Conservation (phyloP, 1,140 invertebrate species). For the Cyclargus thomasi region DNA sequence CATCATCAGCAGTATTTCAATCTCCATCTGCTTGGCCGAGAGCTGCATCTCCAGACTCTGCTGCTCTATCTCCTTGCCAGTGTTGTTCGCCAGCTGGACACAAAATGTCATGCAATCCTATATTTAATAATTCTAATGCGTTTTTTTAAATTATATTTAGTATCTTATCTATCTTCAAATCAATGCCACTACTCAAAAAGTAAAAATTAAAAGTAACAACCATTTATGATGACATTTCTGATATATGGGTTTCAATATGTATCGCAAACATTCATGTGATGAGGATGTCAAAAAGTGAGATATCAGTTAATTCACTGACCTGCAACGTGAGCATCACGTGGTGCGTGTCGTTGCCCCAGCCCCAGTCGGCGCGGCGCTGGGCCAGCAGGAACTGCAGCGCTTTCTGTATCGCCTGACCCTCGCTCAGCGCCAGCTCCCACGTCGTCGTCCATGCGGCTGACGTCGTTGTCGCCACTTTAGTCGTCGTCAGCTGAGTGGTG, state of each 20-base stretch:
- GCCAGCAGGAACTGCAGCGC: constrained; percentile 81
- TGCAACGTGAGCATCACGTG: constrained; percentile 81
- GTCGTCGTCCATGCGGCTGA: constrained; percentile 37
- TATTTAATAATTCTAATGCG: too few relatives aligned
- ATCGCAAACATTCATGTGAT: background rate
- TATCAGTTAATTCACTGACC: constrained; percentile 33
- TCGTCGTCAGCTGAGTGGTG: constrained; percentile 40
- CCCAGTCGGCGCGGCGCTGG: constrained; percentile 81
- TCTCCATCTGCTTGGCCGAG: constrained; percentile 87
- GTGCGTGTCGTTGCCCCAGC: constrained; percentile 87
- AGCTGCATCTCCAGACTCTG: constrained; percentile 82
- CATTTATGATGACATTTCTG: too few relatives aligned
- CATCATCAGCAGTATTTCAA: constrained; percentile 86
- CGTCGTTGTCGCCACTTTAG: constrained; percentile 40
- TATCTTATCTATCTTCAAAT: too few relatives aligned
- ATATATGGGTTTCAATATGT: too few relatives aligned
- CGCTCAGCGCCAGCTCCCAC: constrained; percentile 64
- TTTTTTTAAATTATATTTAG: too few relatives aligned
- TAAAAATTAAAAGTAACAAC: too few relatives aligned
- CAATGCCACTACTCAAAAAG: too few relatives aligned
- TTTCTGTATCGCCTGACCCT: constrained; percentile 77
- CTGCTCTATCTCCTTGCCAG: constrained; percentile 72
- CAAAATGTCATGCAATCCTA: too few relatives aligned
- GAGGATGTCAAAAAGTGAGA: too few relatives aligned
- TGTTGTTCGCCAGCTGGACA: constrained; percentile 58